phyloP scores from a whole-genome alignment of 2,113 vertebrate species.

The Calidris pygmaea region DNA sequence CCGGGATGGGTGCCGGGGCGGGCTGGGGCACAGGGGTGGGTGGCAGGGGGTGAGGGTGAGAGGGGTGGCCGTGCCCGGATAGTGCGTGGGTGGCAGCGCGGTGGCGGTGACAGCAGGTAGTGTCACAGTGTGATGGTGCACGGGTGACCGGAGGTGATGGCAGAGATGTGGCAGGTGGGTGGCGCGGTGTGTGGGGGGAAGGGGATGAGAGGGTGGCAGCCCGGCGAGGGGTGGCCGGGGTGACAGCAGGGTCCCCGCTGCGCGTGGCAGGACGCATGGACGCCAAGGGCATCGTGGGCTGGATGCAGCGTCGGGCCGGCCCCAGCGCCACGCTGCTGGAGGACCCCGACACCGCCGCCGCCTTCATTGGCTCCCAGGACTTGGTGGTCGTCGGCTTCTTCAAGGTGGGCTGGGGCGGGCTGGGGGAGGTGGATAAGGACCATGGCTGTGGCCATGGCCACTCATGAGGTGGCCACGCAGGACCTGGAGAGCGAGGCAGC shows the following conservation, averaged over 20 bases:
- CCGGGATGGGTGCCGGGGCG: accelerated
- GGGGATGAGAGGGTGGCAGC: not conserved
- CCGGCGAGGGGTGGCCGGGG: not conserved
- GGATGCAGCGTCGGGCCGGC: slow-evolving; percentile 79
- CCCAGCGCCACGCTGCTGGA: slow-evolving; percentile 70
- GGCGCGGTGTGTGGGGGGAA: not conserved
- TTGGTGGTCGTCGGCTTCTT: slow-evolving; percentile 86
- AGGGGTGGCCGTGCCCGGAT: too few relatives aligned
- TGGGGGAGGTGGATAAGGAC: accelerated
- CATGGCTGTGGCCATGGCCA: accelerated
- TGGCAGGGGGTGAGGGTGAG: not conserved
- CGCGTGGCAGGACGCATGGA: not conserved
- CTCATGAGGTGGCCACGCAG: slow-evolving; percentile 48
- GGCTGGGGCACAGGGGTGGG: too few relatives aligned
- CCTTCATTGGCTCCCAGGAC: slow-evolving; percentile 70
- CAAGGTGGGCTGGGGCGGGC: slow-evolving; percentile 49
- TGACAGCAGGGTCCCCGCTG: accelerated
- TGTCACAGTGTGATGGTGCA: not conserved
- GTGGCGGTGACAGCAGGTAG: not conserved
- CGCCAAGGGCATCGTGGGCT: slow-evolving; percentile 73
- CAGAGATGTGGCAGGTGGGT: not conserved
- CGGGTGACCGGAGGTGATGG: not conserved
- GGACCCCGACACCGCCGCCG: not conserved
- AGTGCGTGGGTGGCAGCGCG: not conserved
- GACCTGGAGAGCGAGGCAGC: slow-evolving; percentile 72